Base-by-base conservation (phyloP, 2,113 vertebrate genomes). In the Tychaedon coryphoeus region DNA sequence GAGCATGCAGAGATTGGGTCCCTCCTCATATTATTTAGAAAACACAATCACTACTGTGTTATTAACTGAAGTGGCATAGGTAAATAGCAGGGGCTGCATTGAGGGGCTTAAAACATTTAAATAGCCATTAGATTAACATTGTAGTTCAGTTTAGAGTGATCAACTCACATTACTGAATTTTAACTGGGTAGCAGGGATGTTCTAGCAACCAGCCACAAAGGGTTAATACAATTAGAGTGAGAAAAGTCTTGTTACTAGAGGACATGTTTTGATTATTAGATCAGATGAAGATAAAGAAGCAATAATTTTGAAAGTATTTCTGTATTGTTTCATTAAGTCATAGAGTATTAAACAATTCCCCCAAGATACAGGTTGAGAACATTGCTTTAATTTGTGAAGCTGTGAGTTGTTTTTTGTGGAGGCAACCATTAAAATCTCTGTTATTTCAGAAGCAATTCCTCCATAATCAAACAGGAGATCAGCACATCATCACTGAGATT, bases 181-280 rank as follows among this genome's bases (percentile, higher is more conserved):
- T 73, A 50, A 70, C 50, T 57, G 66, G 40, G 50, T 31, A 58
- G 72, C 43, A 57, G 74, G 45, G 47, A 94, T 4, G 29, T 56
- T 78, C 79, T 34, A 76, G 77, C 61, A 96, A 53, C 94, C 90
- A 85, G 86, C 23, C 61, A 92, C 88, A 83, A 97, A 96, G 93
- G 83, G 97, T 98, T 98, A 97, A 98, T 57, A 93, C 29, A 96
- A 96, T 97, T 96, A 97, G 29, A 95, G 91, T 89, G 85, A 95
- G 96, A 71, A 93, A 96, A 97, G 92, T 87, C 96, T 96, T 77
- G 88, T 97, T 97, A 96, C 96, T 97, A 97, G 97, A 96, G 95
- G 96, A 97, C 94, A 97, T 94, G 91, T 97, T 98, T 97, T 98
- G 97, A 98, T 98, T 97, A 97, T 97, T 93, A 97, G 97, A 98